Evolutionary conservation across 2,888 invertebrate genomes (phyloP), one percentile per base, ranked within the genome.

Genomic region (Brenthis hecate): DNA sequence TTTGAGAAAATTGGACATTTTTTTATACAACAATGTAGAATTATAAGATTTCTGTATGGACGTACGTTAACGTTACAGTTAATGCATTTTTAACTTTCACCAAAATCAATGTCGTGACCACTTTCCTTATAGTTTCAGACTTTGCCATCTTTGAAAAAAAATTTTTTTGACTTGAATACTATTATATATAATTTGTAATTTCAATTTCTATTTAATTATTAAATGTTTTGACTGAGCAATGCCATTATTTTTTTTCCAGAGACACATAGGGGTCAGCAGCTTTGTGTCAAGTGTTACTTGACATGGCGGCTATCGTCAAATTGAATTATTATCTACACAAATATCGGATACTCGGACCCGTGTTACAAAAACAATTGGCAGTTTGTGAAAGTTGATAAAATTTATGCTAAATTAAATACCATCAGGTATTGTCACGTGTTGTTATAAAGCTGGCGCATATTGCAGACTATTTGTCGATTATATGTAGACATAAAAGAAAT

Each of bases 241-340:
- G 5, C 5, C 28, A 28, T 28, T 19, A 58, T 68, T 66, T 63
- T 61, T 36, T 68, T 78, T 80, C 69, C 78, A 79, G 79, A 72
- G 78, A 79, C 54, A 81, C 77, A 75, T 83, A 82, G 79, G 75
- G 76, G 67, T 70, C 61, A 55, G 70, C 72, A 53, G 28, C 23
- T 14, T 53, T 57, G 16, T 53, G 56, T 68, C 62, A 57, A 63
- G 19, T 14, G 5, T 14, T n/a, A 54, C 43, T 57, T 53, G 62
- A 56, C 65, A 57, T 50, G 36, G 43, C 47, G 28, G 16, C 47
- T 50, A 32, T 47, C 65, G 68, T 23, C 54, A 65, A 70, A 14
- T 54, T 54, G 43, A 43, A 47, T 63, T 56, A 50, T 43, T 56
- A 56, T 51, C 13, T 51, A 60, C 23, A 54, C 28, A 65, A 58